Evolutionary conservation across 53 echinoderm and acorn worm species (phyloP).

Genomic region (Echinarachnius parma): DNA sequence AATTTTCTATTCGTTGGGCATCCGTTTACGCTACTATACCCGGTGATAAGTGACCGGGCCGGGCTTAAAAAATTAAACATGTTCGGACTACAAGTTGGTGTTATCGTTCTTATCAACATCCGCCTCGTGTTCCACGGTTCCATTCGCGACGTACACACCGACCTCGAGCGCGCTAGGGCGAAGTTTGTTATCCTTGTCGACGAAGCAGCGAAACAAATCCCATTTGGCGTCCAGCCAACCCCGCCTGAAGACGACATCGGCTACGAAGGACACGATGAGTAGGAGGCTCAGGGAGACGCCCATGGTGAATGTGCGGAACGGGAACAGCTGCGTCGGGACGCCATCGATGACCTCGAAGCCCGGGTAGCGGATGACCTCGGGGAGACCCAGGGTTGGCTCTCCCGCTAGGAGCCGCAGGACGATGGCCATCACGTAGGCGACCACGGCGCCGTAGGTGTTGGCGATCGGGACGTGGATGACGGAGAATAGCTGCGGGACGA

Average conservation of each 20-base stretch:
- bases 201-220: background rate
- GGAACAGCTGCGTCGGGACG: background rate
- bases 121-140: no score
- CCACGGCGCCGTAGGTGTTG: background rate
- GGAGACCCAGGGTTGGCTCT: background rate
- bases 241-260: background rate
- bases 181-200: no score
- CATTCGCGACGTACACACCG: no score
- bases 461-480: background rate
- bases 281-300: background rate
- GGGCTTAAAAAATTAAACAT: no score
- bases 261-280: background rate
- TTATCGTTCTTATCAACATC: no score
- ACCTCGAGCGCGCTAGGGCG: no score
- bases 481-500: background rate
- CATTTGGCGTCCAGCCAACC: background rate
- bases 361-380: background rate
- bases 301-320: slow-evolving; percentile 5
- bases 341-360: background rate
- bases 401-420: background rate
- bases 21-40: no score
- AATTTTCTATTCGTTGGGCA: no score
- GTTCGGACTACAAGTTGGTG: no score
- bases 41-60: no score
- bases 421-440: background rate